Conservation (phyloP, 2,797 vertebrate species). For the Botia kubotai region DNA sequence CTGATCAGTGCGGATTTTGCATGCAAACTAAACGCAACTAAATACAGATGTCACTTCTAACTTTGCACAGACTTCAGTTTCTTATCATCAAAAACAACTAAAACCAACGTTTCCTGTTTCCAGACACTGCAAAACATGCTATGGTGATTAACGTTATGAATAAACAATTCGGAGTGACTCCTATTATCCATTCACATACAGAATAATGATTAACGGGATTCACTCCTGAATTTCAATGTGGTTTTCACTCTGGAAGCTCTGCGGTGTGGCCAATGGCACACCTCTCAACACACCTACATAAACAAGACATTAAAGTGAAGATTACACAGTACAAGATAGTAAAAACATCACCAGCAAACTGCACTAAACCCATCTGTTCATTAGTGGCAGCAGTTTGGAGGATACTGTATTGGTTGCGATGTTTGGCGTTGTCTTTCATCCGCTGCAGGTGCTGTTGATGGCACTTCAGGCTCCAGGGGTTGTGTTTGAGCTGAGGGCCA, state of each 20-base stretch:
- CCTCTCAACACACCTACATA: neutral
- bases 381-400: conserved; percentile 64
- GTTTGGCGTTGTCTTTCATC: conserved; percentile 98
- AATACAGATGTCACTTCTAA: too few relatives aligned
- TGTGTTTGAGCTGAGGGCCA: conserved; percentile 91
- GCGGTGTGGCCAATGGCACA: neutral
- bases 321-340: neutral
- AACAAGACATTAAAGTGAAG: neutral
- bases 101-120: neutral
- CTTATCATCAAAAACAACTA: too few relatives aligned
- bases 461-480: conserved; percentile 98
- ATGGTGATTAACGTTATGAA: neutral
- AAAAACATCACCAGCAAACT: neutral
- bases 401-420: conserved; percentile 99
- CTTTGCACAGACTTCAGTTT: too few relatives aligned
- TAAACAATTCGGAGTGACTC: neutral
- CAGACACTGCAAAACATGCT: neutral
- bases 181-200: neutral
- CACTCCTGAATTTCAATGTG: too few relatives aligned
- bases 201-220: neutral
- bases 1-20: neutral
- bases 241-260: too few relatives aligned
- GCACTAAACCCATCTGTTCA: neutral
- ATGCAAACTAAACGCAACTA: too few relatives aligned
- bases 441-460: conserved; percentile 96